These are phyloP conservation scores for Aspidoscelis tigris DNA, from an alignment of 2,113 vertebrate genomes.

Conservation along the genomic window DNA sequence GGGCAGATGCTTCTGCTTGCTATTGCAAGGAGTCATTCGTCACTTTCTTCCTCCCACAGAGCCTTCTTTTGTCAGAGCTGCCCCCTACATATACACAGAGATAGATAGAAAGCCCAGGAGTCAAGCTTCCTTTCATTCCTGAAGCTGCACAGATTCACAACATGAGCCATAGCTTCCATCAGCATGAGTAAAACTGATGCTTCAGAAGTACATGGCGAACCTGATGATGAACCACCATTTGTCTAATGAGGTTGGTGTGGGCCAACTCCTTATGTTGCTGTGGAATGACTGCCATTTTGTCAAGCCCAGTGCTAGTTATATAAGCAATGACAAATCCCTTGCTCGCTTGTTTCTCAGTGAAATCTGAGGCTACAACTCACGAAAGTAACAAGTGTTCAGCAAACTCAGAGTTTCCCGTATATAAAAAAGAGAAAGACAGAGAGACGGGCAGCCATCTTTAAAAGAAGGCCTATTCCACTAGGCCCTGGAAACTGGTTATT, in stretches of 20 bases:
- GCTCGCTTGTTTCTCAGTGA: neutral
- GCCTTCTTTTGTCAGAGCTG: neutral
- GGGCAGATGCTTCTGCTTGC: neutral
- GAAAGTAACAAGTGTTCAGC: neutral
- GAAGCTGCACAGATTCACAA: neutral
- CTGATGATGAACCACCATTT: neutral
- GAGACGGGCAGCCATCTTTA: neutral
- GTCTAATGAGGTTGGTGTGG: neutral
- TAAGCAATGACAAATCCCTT: neutral
- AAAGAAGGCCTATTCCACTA: neutral
- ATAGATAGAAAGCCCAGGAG: neutral
- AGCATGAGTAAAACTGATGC: neutral
- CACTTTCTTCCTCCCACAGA: neutral
- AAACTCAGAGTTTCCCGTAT: neutral
- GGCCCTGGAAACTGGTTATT: neutral
- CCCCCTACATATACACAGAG: neutral
- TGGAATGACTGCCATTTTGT: constrained; percentile 1
- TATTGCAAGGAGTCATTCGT: neutral
- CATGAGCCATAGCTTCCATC: neutral
- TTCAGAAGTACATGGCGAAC: neutral
- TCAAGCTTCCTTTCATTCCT: neutral
- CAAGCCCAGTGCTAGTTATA: neutral
- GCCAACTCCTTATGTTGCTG: neutral
- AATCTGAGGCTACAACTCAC: neutral
- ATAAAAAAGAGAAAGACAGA: too few species aligned